Evolutionary conservation across 2,888 invertebrate species (phyloP).

Genomic region (Patella ulyssiponensis): DNA sequence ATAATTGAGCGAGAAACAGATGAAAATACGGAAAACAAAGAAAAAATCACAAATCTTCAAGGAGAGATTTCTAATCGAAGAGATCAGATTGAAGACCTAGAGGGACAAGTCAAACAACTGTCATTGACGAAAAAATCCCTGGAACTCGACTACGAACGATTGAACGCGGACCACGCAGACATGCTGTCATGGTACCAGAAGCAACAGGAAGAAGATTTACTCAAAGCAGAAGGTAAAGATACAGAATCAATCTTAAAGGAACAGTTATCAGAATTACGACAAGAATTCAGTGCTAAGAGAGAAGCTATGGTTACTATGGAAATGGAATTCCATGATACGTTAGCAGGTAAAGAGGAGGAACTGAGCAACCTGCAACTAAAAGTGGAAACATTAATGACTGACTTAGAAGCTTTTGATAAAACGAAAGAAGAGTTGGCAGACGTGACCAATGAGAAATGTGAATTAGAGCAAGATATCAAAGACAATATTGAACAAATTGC

Average conservation of each 20-base stretch:
- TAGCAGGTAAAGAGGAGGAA: background rate
- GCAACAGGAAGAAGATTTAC: background rate
- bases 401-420: background rate
- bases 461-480: background rate
- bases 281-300: constrained; percentile 13
- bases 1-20: background rate
- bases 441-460: background rate
- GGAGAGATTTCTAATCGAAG: background rate
- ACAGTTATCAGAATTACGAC: constrained; percentile 8
- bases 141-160: background rate
- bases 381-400: background rate
- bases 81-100: background rate
- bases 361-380: background rate
- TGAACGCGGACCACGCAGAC: background rate
- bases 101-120: background rate
- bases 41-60: background rate
- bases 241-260: constrained; percentile 13
- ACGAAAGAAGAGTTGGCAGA: background rate
- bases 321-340: background rate
- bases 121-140: background rate
- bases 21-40: constrained; percentile 11
- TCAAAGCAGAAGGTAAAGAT: constrained; percentile 4
- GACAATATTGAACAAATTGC: background rate
- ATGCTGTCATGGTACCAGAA: constrained; percentile 2
- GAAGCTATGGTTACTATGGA: background rate